Evolutionary conservation across 1,140 invertebrate genomes (phyloP), one percentile per base, ranked within the genome.

Genomic region (Plutomurus gul): DNA sequence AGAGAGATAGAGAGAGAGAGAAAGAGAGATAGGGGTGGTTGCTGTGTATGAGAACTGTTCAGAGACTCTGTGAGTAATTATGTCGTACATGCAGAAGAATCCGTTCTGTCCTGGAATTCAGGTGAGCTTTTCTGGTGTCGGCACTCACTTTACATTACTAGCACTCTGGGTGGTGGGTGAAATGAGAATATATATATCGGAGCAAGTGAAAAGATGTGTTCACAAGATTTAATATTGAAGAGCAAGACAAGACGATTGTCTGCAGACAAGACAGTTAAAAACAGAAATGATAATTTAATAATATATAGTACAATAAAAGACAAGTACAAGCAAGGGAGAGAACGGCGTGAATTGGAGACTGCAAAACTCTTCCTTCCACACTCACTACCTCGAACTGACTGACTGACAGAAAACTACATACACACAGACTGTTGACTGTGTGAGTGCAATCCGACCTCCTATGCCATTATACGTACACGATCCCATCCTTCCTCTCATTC

Each of bases 281-380:
- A 18, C 4, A 27, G 27, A 36, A 65, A 65, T 36, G n/a, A 60
- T 60, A 33, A 60, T 60, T 60, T 36, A 16, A 65, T 65, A 16
- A 65, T 33, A 65, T 65, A 65, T 30, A 65, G 36, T 65, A 33
- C 30, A 65, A 65, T 25, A 33, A 13, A 65, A 65, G 56, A 33
- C 27, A 65, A 65, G 56, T 65, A 36, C 27, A 65, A 65, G 56
- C 56, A 36, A 36, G 36, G 30, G 56, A 65, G 27, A 65, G 56
- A 27, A 65, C 27, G 13, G 56, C 56, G 56, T 65, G 56, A 30
- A 60, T 60, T 11, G 51, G 51, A 60, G 51, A 65, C 36, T 65
- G 56, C 30, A 65, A 30, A 65, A 65, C 56, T 65, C 56, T 65
- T 65, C 56, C 27, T 65, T 65, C 56, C 56, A 65, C 56, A 65